phyloP scores from a whole-genome alignment of 2,888 invertebrate genomes.

The Pinctada fucata region DNA sequence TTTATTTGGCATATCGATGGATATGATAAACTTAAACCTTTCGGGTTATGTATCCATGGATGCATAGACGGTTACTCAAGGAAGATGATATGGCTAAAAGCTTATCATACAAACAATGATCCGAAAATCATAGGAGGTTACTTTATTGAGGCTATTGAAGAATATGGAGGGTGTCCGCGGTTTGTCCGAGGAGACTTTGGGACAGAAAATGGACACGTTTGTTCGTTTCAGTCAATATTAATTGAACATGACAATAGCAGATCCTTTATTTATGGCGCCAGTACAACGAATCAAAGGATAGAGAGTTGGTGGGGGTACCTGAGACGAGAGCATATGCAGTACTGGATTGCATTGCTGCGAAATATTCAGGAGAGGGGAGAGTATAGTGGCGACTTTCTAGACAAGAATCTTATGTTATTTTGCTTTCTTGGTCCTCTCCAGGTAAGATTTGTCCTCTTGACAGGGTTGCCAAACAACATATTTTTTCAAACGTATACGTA shows the following conservation, averaged over 20 bases:
- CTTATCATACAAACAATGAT: constrained; percentile 34
- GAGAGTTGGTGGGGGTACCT: constrained; percentile 46
- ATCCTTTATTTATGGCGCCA: constrained; percentile 25
- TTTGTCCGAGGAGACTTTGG: constrained; percentile 18
- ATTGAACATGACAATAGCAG: constrained; percentile 3
- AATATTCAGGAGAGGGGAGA: constrained; percentile 25
- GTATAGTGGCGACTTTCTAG: constrained; percentile 27
- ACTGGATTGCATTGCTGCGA: constrained; percentile 40
- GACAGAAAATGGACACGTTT: constrained; percentile 29
- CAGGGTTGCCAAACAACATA: no score
- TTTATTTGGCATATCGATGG: constrained; percentile 44
- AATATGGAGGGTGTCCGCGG: constrained; percentile 17
- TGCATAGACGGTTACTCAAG: constrained; percentile 35
- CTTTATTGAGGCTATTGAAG: constrained; percentile 29
- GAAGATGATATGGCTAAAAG: constrained; percentile 37
- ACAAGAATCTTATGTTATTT: no score
- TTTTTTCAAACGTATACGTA: no score
- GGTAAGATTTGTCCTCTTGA: no score
- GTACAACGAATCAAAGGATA: constrained; percentile 40
- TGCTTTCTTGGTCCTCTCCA: no score
- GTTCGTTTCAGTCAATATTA: constrained; percentile 22
- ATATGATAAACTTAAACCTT: constrained; percentile 38
- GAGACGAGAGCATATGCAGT: constrained; percentile 32
- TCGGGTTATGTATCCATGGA: constrained; percentile 36
- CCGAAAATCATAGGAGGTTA: constrained; percentile 30